Evolutionary conservation across 2,113 vertebrate genomes (phyloP).

Genomic region (Takifugu bimaculatus): DNA sequence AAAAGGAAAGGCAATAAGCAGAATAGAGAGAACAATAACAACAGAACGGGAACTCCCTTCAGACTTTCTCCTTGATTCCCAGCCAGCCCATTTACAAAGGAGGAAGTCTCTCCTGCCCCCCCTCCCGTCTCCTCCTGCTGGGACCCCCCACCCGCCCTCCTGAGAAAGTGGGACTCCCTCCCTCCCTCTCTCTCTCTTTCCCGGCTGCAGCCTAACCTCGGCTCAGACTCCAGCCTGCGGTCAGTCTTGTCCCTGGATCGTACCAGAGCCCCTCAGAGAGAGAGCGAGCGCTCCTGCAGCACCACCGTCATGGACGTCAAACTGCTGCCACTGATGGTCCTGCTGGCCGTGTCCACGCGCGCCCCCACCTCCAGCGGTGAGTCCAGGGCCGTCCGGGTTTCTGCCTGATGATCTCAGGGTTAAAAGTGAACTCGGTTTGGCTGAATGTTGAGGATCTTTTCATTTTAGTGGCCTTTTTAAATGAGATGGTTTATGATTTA

Average conservation of each 20-base stretch:
- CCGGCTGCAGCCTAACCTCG: constrained; percentile 63
- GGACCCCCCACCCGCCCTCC: constrained; percentile 33
- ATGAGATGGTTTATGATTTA: no score
- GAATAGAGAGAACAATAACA: constrained; percentile 7
- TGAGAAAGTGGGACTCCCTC: constrained; percentile 61
- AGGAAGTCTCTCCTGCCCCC: constrained; percentile 58
- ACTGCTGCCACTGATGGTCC: constrained; percentile 76
- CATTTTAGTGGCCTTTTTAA: neutral
- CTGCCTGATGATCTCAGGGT: neutral
- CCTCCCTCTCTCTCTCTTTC: constrained; percentile 28
- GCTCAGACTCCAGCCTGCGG: constrained; percentile 41
- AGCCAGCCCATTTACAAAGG: constrained; percentile 67
- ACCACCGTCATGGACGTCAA: constrained; percentile 82
- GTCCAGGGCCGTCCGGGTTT: constrained; percentile 6
- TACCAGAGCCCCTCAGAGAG: constrained; percentile 45
- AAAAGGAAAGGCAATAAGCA: constrained; percentile 1
- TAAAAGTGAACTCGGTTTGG: neutral
- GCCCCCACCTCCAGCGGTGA: constrained; percentile 62
- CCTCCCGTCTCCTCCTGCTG: constrained; percentile 47
- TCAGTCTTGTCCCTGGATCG: constrained; percentile 69
- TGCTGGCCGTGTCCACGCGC: constrained; percentile 76
- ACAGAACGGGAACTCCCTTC: constrained; percentile 26
- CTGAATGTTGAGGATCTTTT: neutral
- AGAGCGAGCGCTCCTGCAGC: constrained; percentile 43
- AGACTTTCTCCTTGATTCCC: constrained; percentile 57